Conservation (phyloP, 2,113 vertebrate species). For the Probosciger aterrimus region DNA sequence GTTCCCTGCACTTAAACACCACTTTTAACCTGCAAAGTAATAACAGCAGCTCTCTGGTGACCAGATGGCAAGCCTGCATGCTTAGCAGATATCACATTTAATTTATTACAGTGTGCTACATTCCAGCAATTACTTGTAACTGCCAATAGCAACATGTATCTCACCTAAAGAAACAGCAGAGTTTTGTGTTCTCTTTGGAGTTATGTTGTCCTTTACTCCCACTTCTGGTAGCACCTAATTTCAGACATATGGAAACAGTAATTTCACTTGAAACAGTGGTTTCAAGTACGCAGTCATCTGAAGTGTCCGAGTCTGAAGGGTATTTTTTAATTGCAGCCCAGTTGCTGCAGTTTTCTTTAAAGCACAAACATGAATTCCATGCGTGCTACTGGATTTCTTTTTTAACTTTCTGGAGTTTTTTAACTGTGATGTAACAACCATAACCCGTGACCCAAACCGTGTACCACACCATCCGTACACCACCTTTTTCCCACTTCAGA, state of each 20-base stretch:
- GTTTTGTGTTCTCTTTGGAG: constrained; percentile 42
- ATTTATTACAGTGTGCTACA: constrained; percentile 47
- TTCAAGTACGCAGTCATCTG: neutral
- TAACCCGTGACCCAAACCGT: neutral
- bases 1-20: neutral
- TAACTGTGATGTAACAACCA: neutral
- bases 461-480: rapidly evolving
- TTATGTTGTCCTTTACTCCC: constrained; percentile 29
- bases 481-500: neutral
- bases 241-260: constrained; percentile 35
- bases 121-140: constrained; percentile 49
- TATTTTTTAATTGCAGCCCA: neutral
- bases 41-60: constrained; percentile 36
- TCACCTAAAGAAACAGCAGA: constrained; percentile 37
- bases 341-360: neutral
- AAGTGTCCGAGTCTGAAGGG: neutral
- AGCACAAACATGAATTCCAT: neutral
- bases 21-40: constrained; percentile 38
- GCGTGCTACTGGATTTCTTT: neutral
- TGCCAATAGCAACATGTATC: constrained; percentile 52
- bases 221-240: constrained; percentile 46
- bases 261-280: constrained; percentile 26
- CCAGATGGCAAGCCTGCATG: constrained; percentile 53
- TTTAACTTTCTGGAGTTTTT: neutral
- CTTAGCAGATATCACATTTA: constrained; percentile 55